phyloP scores from a whole-genome alignment of 2,888 invertebrate species.

The Diloba caeruleocephala region DNA sequence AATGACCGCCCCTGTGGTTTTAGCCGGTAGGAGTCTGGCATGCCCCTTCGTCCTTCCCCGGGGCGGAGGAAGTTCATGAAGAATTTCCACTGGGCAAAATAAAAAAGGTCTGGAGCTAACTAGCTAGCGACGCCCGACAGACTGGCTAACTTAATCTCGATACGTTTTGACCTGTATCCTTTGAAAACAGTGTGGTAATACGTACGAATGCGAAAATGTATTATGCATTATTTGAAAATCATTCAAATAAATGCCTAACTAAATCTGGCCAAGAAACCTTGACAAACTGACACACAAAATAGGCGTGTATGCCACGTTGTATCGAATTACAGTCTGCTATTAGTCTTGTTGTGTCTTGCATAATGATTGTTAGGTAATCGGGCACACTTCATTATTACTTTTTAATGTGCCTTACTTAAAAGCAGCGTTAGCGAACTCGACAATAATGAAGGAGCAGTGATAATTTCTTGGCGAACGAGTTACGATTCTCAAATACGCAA shows the following conservation, averaged over 20 bases:
- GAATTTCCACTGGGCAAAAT: too few species aligned
- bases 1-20: too few species aligned
- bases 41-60: too few species aligned
- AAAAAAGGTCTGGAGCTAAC: too few species aligned
- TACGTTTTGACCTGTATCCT: not conserved
- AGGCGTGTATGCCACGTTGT: too few species aligned
- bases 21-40: too few species aligned
- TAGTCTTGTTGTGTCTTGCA: too few species aligned
- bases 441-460: constrained; percentile 5
- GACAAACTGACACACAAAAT: constrained; percentile 18
- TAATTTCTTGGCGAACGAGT: constrained; percentile 5
- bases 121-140: too few species aligned
- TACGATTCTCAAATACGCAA: constrained; percentile 9
- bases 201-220: not conserved
- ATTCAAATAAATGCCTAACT: constrained; percentile 6
- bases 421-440: not conserved
- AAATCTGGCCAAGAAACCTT: constrained; percentile 21
- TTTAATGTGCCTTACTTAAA: constrained; percentile 5
- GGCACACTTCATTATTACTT: constrained; percentile 2
- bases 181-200: not conserved
- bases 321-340: constrained; percentile 16
- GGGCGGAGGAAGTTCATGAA: too few species aligned
- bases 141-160: too few species aligned
- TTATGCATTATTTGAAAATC: too few species aligned
- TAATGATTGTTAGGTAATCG: constrained; percentile 6